Evolutionary conservation across 1,140 invertebrate species (phyloP).

Genomic region (Drosophila nannoptera): DNA sequence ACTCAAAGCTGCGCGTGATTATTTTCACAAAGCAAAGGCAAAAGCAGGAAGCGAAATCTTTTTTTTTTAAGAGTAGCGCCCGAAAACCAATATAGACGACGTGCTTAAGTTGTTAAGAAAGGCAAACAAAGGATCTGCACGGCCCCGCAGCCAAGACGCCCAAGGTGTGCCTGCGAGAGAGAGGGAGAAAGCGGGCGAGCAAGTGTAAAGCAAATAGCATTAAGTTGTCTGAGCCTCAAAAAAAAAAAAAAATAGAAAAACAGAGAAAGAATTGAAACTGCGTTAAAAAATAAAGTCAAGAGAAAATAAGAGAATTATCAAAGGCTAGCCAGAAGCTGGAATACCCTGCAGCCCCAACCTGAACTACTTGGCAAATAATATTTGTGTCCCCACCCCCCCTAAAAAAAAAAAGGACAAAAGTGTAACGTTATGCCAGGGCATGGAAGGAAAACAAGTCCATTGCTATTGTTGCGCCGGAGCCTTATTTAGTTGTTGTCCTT

Average conservation of each 20-base stretch:
- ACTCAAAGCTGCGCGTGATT: constrained; percentile 71
- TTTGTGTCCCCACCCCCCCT: not conserved
- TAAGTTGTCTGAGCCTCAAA: constrained; percentile 73
- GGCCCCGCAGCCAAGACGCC: constrained; percentile 3
- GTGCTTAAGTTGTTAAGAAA: constrained; percentile 77
- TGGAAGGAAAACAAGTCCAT: constrained; percentile 25
- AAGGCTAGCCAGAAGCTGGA: not conserved
- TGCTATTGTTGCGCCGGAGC: constrained; percentile 57
- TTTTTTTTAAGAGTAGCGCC: constrained; percentile 54
- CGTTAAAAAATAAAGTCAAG: constrained; percentile 51
- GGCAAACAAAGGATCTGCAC: constrained; percentile 61
- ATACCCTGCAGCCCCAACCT: constrained; percentile 13
- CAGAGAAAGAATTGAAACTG: constrained; percentile 30
- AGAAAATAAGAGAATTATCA: constrained; percentile 8
- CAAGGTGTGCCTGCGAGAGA: constrained; percentile 14
- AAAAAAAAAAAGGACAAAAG: not conserved
- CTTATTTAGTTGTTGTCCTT: constrained; percentile 74
- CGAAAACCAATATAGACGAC: constrained; percentile 75
- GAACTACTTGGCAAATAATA: not conserved
- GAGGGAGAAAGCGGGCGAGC: constrained; percentile 24
- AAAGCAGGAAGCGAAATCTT: constrained; percentile 68
- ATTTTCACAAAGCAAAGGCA: constrained; percentile 75
- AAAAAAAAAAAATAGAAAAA: constrained; percentile 20
- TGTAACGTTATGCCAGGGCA: constrained; percentile 9
- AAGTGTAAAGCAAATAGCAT: constrained; percentile 68